Percentiles rank a stretch among this genome's conserved stretches.
Evolutionary conservation across 2,888 invertebrate genomes (phyloP).

Genomic region (Coleophora flavipennella): DNA sequence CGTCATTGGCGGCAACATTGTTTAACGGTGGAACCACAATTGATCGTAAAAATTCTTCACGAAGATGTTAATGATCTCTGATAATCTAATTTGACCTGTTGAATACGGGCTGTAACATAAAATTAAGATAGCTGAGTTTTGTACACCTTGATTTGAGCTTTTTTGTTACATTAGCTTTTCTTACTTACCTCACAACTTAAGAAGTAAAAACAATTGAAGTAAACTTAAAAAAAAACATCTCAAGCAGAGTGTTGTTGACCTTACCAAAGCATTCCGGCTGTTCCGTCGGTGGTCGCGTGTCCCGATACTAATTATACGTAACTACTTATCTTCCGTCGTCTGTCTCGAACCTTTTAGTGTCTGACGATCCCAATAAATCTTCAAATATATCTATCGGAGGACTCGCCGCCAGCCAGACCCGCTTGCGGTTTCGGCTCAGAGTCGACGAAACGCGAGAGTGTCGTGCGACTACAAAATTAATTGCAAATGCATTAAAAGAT

Average conservation of each 20-base stretch:
- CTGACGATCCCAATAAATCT: conserved; percentile 61
- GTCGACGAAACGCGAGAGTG: conserved; percentile 15
- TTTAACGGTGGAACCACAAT: too few species aligned
- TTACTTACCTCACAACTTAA: too few species aligned
- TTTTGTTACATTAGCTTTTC: too few species aligned
- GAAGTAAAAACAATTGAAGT: too few species aligned
- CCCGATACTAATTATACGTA: conserved; percentile 56
- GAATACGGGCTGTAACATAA: not conserved
- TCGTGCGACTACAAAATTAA: conserved; percentile 38
- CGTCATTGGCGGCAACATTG: too few species aligned
- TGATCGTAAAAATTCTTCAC: too few species aligned
- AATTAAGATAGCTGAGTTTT: not conserved
- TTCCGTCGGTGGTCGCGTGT: conserved; percentile 59
- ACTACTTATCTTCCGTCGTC: conserved; percentile 48
- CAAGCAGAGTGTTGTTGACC: not conserved
- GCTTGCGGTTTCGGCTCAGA: conserved; percentile 13
- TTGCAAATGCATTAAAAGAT: conserved; percentile 47
- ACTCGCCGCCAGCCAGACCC: conserved; percentile 25
- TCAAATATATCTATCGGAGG: conserved; percentile 36
- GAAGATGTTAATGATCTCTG: not conserved
- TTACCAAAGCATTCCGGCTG: conserved; percentile 4
- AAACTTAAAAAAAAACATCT: too few species aligned
- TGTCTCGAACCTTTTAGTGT: conserved; percentile 61
- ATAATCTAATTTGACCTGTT: not conserved
- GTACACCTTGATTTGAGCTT: too few species aligned